Evolutionary conservation across 2,797 vertebrate species (phyloP), one percentile per base, ranked within the genome.

Genomic region (Neosilurus hyrtlii): DNA sequence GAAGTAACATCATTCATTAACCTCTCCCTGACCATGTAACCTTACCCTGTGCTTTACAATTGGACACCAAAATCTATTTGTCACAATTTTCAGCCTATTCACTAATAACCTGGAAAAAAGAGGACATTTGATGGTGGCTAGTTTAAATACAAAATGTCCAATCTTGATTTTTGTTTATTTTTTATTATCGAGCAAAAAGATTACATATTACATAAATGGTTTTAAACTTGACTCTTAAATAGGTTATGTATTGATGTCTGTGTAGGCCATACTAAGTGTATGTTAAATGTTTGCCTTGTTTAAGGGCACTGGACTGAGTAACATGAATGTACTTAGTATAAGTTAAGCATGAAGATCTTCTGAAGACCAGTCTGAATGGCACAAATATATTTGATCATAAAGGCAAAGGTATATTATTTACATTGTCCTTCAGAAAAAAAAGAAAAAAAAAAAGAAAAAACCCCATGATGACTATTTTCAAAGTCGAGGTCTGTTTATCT

Each of bases 241-340:
- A 59, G 62, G 37, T 82, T 84, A 85, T 85, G 81, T 84, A 79
- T 81, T 52, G 74, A 74, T 72, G 20, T 70, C 76, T 52, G 26
- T 68, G 18, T 71, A 51, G 67, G 61, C 74, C 77, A 73, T 74
- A 59, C 24, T 67, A 54, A 26, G 63, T 86, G 65, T 86, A 66
- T 83, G 79, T 82, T 75, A 72, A 71, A 49, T 73, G 57, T 83
- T 83, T 73, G 80, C 74, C 77, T 84, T 83, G 80, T 85, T 86
- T 70, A 74, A 84, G 86, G 80, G 84, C 84, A 90, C 86, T 87
- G 85, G 83, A 87, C 86, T 79, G 85, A 80, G 82, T 85, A 57
- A 80, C 80, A 81, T 86, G 83, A 90, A 87, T 89, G 84, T 88
- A 81, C 67, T 86, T 84, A 79, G 81, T 82, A 72, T 76, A 82